Percentiles rank a stretch among this genome's conserved stretches.
phyloP scores from a whole-genome alignment of 2,888 invertebrate species.

The Aspidiotus destructor region DNA sequence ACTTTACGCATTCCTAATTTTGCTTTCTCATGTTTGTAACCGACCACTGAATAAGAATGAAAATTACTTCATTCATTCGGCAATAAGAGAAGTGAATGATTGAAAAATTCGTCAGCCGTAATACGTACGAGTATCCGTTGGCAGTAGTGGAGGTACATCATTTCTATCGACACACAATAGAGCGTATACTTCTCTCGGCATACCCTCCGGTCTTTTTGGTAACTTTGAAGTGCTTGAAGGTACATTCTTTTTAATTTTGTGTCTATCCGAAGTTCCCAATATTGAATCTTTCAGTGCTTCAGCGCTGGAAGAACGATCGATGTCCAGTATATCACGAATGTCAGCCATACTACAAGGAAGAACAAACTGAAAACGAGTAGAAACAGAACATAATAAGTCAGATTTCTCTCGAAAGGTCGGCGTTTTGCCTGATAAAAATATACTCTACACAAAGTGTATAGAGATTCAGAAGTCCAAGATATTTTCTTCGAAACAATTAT shows the following conservation, averaged over 20 bases:
- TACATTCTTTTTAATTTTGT: constrained; percentile 49
- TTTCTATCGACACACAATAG: constrained; percentile 88
- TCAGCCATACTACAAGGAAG: constrained; percentile 49
- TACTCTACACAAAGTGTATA: too few species aligned
- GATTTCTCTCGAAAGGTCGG: too few species aligned
- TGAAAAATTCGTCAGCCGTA: too few species aligned
- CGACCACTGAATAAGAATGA: background rate
- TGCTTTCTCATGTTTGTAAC: constrained; percentile 91
- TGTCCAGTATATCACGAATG: constrained; percentile 86
- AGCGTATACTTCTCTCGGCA: constrained; percentile 96
- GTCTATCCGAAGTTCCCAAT: constrained; percentile 47
- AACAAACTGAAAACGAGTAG: too few species aligned
- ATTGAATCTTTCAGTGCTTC: constrained; percentile 76
- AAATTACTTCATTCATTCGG: too few species aligned
- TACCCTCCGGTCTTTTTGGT: constrained; percentile 88
- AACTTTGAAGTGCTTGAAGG: constrained; percentile 53
- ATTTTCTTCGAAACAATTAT: too few species aligned
- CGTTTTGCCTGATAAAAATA: too few species aligned
- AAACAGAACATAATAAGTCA: too few species aligned
- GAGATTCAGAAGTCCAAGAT: too few species aligned
- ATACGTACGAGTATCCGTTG: constrained; percentile 71
- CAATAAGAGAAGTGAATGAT: background rate
- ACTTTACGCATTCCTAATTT: constrained; percentile 90
- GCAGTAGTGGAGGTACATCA: constrained; percentile 83
- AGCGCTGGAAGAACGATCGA: constrained; percentile 63